Conservation (phyloP, 2,888 invertebrate species). For the Andrena trimmerana region DNA sequence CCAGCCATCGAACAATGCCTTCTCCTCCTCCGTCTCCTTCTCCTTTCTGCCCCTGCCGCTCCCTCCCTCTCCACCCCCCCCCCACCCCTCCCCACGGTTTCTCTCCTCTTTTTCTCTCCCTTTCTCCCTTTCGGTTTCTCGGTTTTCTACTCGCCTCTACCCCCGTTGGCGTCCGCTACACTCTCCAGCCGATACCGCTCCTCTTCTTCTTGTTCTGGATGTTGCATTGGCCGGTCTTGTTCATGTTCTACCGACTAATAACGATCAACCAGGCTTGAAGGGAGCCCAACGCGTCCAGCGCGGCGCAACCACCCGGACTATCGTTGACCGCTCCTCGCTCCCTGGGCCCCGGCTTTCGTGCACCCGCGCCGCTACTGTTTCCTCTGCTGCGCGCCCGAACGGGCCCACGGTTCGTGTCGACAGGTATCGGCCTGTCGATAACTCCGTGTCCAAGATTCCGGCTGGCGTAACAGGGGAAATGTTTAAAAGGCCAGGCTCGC, state of each 20-base stretch:
- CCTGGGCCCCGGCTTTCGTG: not conserved
- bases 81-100: conserved; percentile 8
- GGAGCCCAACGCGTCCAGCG: conserved; percentile 53
- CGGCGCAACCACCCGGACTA: conserved; percentile 60
- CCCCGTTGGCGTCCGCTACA: conserved; percentile 48
- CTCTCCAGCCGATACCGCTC: conserved; percentile 5
- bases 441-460: conserved; percentile 55
- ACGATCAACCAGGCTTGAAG: conserved; percentile 72
- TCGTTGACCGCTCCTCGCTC: conserved; percentile 44
- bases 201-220: conserved; percentile 20
- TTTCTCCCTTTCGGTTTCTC: conserved; percentile 37
- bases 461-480: conserved; percentile 50
- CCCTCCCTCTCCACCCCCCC: conserved; percentile 12
- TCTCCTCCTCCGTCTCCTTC: conserved; percentile 34
- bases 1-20: conserved; percentile 73
- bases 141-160: conserved; percentile 44
- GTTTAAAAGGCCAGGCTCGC: conserved; percentile 60
- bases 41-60: not conserved
- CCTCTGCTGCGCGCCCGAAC: conserved; percentile 20
- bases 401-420: conserved; percentile 46
- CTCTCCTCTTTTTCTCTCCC: conserved; percentile 10
- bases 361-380: conserved; percentile 45
- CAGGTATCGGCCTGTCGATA: conserved; percentile 62
- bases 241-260: conserved; percentile 67
- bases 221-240: conserved; percentile 35